Conservation (phyloP, 1,140 invertebrate species). For the Drosophila cardini region DNA sequence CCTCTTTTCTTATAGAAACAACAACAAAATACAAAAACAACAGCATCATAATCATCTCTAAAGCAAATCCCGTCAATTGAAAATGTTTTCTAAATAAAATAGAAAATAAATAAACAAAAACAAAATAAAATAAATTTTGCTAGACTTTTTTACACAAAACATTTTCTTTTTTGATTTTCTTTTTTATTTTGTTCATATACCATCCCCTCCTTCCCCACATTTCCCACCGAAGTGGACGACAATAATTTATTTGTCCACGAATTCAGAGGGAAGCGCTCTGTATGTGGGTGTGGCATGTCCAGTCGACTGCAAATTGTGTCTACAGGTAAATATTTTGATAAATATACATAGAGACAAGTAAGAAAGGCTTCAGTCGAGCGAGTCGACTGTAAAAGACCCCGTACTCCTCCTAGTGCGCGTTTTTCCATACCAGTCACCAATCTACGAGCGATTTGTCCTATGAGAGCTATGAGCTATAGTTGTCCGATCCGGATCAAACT, state of each 20-base stretch:
- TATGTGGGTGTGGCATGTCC: slow-evolving; percentile 12
- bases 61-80: slow-evolving; percentile 72
- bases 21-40: slow-evolving; percentile 11
- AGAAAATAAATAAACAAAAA: slow-evolving; percentile 46
- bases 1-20: neutral
- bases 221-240: neutral
- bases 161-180: slow-evolving; percentile 9
- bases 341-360: neutral
- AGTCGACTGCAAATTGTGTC: slow-evolving; percentile 39
- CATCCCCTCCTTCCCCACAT: neutral
- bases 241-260: slow-evolving; percentile 43
- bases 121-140: slow-evolving; percentile 31
- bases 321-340: slow-evolving; percentile 1
- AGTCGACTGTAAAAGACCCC: no score
- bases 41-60: slow-evolving; percentile 30
- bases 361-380: neutral
- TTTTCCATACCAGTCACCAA: no score
- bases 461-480: no score
- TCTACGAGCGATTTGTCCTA: no score
- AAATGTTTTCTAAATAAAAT: slow-evolving; percentile 43
- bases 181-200: neutral
- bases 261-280: neutral
- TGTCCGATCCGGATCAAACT: no score
- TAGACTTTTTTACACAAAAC: slow-evolving; percentile 26
- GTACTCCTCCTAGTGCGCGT: no score